These are phyloP conservation scores for Diaprepes abbreviatus DNA, from an alignment of 2,888 invertebrate genomes.

Conservation along the genomic window DNA sequence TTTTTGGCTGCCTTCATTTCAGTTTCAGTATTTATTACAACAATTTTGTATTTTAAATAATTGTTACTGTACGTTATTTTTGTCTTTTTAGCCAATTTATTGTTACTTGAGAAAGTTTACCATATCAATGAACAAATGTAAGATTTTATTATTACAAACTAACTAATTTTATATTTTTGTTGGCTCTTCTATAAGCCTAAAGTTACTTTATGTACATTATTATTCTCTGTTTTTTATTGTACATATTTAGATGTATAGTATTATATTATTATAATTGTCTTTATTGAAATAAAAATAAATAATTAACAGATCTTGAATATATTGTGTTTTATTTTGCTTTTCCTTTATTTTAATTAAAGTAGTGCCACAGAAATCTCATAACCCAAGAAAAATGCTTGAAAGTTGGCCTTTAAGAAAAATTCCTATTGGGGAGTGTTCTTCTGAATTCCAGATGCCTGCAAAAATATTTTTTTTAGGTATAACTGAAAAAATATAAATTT, in stretches of 20 bases:
- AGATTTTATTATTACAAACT: slow-evolving; percentile 55
- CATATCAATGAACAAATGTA: slow-evolving; percentile 46
- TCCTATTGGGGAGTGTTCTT: too few relatives aligned
- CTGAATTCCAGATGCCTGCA: too few relatives aligned
- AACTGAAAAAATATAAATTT: too few relatives aligned
- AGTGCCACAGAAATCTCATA: too few relatives aligned
- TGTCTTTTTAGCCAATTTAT: slow-evolving; percentile 44
- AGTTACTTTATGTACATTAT: slow-evolving; percentile 42
- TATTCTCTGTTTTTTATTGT: slow-evolving; percentile 63
- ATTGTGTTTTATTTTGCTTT: slow-evolving; percentile 9
- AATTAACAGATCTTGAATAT: slow-evolving; percentile 37
- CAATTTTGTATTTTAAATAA: slow-evolving; percentile 21
- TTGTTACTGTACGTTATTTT: slow-evolving; percentile 29
- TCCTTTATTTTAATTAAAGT: too few relatives aligned
- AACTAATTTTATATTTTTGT: slow-evolving; percentile 61
- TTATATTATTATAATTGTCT: slow-evolving; percentile 69
- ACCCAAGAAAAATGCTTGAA: too few relatives aligned
- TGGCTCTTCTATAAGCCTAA: slow-evolving; percentile 55
- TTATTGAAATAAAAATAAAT: slow-evolving; percentile 62
- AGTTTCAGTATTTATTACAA: slow-evolving; percentile 27
- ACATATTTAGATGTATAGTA: slow-evolving; percentile 70
- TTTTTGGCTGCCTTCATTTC: too few relatives aligned
- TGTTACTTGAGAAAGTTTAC: slow-evolving; percentile 40
- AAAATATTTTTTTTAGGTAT: too few relatives aligned
- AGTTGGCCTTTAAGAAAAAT: too few relatives aligned